Base-by-base conservation (phyloP, 2,888 invertebrate genomes). In the Drosophila colorata region DNA sequence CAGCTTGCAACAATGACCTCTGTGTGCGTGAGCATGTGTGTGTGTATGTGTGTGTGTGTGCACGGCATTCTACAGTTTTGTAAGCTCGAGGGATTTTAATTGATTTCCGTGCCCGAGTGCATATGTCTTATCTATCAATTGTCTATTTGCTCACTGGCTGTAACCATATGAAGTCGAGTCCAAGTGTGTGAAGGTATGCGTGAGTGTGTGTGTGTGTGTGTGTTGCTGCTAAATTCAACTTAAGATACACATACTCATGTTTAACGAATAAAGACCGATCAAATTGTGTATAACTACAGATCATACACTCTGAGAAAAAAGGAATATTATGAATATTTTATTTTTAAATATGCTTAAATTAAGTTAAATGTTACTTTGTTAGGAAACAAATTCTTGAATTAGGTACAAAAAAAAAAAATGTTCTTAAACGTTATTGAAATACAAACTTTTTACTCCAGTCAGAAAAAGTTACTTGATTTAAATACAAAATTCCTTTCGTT, bases 81-180 rank as follows among this genome's bases (percentile, higher is more conserved):
- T 80, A 68, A 71, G 80, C 65, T 77, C 65, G 57, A 65, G 60
- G 76, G 80, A 90, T 89, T 91, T 90, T 90, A 90, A 90, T 90
- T 90, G 90, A 91, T 90, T 90, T 90, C 75, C 80, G 81, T 90
- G 90, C 87, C 60, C 78, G 82, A 89, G 77, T 90, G 83, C 80
- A 75, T 77, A 71, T 86, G 74, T 86, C 87, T 85, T 70, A 74
- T 86, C 78, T 78, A 69, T 80, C 74, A 87, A 60, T 59, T 71
- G 73, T 69, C 74, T 65, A 76, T 69, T 60, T 75, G 57, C 55
- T 48, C 60, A 65, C 66, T 63, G 44, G 61, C 53, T 69, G 61
- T 44, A 60, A 48, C 63, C 52, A 65, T 55, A 40, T 38, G 37
- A 37, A 49, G 28, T 47, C 38, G 9, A 14, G 20, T 44, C 35